phyloP scores from a whole-genome alignment of 2,888 invertebrate species.

The Iphiclides podalirius region DNA sequence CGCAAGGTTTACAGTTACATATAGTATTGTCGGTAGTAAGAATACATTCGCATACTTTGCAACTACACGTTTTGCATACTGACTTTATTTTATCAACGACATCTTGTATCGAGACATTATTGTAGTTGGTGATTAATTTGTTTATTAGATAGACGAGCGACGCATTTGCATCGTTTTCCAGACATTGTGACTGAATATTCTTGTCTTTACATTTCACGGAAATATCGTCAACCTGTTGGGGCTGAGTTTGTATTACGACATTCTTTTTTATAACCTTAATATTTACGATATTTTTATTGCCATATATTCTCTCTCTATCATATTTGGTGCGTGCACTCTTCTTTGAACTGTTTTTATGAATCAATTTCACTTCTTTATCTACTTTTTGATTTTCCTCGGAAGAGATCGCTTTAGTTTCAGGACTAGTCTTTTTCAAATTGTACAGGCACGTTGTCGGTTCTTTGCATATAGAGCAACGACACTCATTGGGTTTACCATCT shows the following conservation, averaged over 20 bases:
- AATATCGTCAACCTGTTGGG: slow-evolving; percentile 29
- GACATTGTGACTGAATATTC: background rate
- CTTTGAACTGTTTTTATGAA: background rate
- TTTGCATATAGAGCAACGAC: slow-evolving; percentile 10
- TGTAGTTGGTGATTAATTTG: slow-evolving; percentile 15
- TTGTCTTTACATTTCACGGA: background rate
- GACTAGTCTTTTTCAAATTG: background rate
- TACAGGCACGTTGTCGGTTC: slow-evolving; percentile 9
- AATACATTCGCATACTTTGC: slow-evolving; percentile 60
- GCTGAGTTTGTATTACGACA: background rate
- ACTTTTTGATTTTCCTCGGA: background rate
- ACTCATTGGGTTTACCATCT: slow-evolving; percentile 19
- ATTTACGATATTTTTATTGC: slow-evolving; percentile 6
- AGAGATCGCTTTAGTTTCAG: background rate
- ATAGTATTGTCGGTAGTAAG: slow-evolving; percentile 28
- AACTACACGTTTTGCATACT: slow-evolving; percentile 59
- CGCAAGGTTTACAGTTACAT: slow-evolving; percentile 28
- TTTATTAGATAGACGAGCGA: slow-evolving; percentile 2
- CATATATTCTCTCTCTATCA: background rate
- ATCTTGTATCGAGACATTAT: slow-evolving; percentile 36
- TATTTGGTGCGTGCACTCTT: too few relatives aligned
- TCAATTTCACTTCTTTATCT: background rate
- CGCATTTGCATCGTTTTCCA: background rate
- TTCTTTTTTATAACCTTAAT: slow-evolving; percentile 14
- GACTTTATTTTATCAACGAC: slow-evolving; percentile 51